These are phyloP conservation scores for Drosophila melanogaster DNA, from an alignment of 1,140 invertebrate genomes.

Conservation along the genomic window DNA sequence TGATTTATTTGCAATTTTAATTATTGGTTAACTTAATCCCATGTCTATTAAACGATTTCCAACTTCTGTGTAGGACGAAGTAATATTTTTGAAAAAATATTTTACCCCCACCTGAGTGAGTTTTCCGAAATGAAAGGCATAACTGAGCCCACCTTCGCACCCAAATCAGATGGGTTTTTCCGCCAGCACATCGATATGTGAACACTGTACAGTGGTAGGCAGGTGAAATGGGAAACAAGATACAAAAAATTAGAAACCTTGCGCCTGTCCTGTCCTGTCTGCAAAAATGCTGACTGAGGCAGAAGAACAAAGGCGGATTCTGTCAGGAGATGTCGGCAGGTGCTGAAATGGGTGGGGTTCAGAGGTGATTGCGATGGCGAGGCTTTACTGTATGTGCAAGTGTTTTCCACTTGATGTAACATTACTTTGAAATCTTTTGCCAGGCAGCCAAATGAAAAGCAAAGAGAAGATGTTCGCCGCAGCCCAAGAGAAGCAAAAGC, in stretches of 20 bases:
- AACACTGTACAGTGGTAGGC: constrained; percentile 13
- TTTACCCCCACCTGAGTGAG: neutral
- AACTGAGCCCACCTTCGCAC: neutral
- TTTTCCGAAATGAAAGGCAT: neutral
- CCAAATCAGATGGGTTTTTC: neutral
- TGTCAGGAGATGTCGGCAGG: constrained; percentile 53
- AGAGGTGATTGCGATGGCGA: constrained; percentile 2
- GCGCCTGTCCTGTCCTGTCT: constrained; percentile 24
- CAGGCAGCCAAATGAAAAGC: constrained; percentile 74
- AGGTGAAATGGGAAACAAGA: constrained; percentile 1
- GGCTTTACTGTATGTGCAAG: constrained; percentile 61
- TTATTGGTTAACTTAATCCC: too few relatives aligned
- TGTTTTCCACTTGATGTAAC: constrained; percentile 83
- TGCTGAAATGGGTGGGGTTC: constrained; percentile 3
- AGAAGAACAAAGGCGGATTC: constrained; percentile 73
- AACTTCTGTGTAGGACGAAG: too few relatives aligned
- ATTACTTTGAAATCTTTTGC: constrained; percentile 81
- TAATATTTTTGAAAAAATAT: neutral
- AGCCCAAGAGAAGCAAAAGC: constrained; percentile 47
- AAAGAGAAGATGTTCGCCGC: constrained; percentile 72
- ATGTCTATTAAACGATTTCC: too few relatives aligned
- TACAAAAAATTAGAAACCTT: constrained; percentile 32
- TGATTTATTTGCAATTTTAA: too few relatives aligned
- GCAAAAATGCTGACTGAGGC: constrained; percentile 74
- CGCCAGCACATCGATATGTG: constrained; percentile 50